phyloP scores from a whole-genome alignment of 1,140 invertebrate genomes.

The Trichoplusia ni region DNA sequence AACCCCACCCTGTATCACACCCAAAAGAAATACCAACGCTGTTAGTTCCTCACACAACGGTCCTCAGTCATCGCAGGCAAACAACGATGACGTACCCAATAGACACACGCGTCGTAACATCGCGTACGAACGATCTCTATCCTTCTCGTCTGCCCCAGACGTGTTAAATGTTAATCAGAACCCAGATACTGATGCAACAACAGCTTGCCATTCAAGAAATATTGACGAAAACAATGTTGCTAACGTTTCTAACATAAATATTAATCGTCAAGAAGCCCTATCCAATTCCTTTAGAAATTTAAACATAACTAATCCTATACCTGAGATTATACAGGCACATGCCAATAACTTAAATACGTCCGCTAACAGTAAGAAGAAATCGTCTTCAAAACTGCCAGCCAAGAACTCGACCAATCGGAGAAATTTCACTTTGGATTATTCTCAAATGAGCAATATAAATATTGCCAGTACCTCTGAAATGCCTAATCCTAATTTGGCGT shows the following conservation, averaged over 20 bases:
- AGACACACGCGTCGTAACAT: slow-evolving; percentile 57
- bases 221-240: slow-evolving; percentile 41
- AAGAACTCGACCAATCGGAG: slow-evolving; percentile 71
- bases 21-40: slow-evolving; percentile 70
- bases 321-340: slow-evolving; percentile 72
- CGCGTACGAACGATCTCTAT: slow-evolving; percentile 66
- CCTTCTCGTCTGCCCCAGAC: slow-evolving; percentile 78
- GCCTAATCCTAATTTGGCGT: slow-evolving; percentile 72
- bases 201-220: slow-evolving; percentile 42
- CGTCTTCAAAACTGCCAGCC: slow-evolving; percentile 73
- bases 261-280: slow-evolving; percentile 55
- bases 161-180: slow-evolving; percentile 81
- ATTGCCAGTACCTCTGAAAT: slow-evolving; percentile 63
- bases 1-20: slow-evolving; percentile 61
- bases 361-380: slow-evolving; percentile 67
- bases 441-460: slow-evolving; percentile 68
- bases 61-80: slow-evolving; percentile 47
- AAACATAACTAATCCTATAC: slow-evolving; percentile 67
- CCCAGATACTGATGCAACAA: slow-evolving; percentile 42
- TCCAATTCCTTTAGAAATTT: slow-evolving; percentile 60
- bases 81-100: slow-evolving; percentile 43
- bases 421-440: slow-evolving; percentile 66
- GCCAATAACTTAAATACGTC: slow-evolving; percentile 71
- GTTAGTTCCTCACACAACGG: slow-evolving; percentile 43
- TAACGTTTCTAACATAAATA: slow-evolving; percentile 53